phyloP scores from a whole-genome alignment of 2,113 vertebrate genomes.

The Sylvilagus bachmani region DNA sequence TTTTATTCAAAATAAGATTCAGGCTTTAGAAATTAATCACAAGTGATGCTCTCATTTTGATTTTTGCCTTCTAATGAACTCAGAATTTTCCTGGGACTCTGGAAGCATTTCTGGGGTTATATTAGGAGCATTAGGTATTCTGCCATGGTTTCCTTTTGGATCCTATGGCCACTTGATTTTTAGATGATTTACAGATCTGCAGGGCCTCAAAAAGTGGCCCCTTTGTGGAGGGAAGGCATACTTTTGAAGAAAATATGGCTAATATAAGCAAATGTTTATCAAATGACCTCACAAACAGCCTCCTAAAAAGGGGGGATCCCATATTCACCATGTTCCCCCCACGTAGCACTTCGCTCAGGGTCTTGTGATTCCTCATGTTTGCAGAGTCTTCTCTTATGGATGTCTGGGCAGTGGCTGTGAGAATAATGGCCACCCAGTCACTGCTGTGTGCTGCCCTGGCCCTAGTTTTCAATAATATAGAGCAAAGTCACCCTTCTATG shows the following conservation, averaged over 20 bases:
- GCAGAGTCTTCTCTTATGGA: not conserved
- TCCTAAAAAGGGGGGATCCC: not conserved
- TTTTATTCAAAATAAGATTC: slow-evolving; percentile 64
- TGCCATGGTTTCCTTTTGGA: not conserved
- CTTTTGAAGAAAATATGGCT: not conserved
- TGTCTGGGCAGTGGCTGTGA: not conserved
- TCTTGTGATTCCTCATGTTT: not conserved
- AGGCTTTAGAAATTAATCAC: slow-evolving; percentile 54
- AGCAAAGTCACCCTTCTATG: not conserved
- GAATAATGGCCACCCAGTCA: not conserved
- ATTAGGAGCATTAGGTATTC: not conserved
- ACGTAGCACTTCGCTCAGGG: not conserved
- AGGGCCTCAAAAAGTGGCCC: not conserved
- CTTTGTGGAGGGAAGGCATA: not conserved
- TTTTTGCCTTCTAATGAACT: not conserved
- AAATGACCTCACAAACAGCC: not conserved
- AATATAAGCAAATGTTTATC: slow-evolving; percentile 7
- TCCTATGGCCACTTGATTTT: not conserved
- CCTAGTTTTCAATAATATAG: not conserved
- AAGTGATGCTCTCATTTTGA: slow-evolving; percentile 44
- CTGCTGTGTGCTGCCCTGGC: not conserved
- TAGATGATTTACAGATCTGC: slow-evolving; percentile 4
- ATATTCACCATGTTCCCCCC: not conserved
- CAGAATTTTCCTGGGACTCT: not conserved
- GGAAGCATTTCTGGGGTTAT: not conserved